phyloP scores from a whole-genome alignment of 2,113 vertebrate species.

The Epinephelus fuscoguttatus region DNA sequence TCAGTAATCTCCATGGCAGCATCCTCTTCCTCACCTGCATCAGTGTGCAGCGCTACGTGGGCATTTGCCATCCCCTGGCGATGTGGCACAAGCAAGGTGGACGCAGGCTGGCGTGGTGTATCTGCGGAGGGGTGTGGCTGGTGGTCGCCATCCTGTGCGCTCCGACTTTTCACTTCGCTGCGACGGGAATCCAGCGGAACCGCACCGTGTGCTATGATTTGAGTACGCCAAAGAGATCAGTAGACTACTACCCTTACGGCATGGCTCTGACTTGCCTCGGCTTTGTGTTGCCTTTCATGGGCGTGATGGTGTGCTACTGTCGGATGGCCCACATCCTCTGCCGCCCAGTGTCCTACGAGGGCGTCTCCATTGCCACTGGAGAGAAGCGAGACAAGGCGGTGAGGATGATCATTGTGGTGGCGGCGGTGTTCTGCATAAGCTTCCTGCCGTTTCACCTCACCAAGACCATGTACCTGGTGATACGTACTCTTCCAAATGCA shows the following conservation, averaged over 20 bases:
- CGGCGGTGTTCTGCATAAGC: conserved; percentile 90
- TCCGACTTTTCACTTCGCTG: conserved; percentile 91
- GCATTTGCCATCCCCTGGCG: conserved; percentile 94
- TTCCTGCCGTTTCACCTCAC: conserved; percentile 97
- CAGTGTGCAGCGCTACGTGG: conserved; percentile 94
- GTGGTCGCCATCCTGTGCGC: conserved; percentile 86
- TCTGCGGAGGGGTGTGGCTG: conserved; percentile 90
- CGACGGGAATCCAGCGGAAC: conserved; percentile 93
- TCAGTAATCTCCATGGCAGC: conserved; percentile 93
- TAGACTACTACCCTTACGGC: conserved; percentile 93
- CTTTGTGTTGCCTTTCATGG: conserved; percentile 92
- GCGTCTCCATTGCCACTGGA: conserved; percentile 71
- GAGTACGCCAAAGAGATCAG: conserved; percentile 85
- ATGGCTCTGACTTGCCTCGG: conserved; percentile 92
- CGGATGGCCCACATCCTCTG: conserved; percentile 90
- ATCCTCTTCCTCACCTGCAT: conserved; percentile 99
- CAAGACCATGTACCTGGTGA: conserved; percentile 92
- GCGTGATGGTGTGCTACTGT: conserved; percentile 91
- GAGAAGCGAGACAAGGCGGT: conserved; percentile 91
- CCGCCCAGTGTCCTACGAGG: conserved; percentile 77
- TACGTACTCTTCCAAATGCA: conserved; percentile 80
- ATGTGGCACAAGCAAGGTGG: conserved; percentile 91
- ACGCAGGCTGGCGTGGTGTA: conserved; percentile 87
- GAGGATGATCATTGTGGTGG: conserved; percentile 92
- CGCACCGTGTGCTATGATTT: conserved; percentile 96